phyloP scores from a whole-genome alignment of 2,797 vertebrate species.

The Scolopax bukidnonensis region DNA sequence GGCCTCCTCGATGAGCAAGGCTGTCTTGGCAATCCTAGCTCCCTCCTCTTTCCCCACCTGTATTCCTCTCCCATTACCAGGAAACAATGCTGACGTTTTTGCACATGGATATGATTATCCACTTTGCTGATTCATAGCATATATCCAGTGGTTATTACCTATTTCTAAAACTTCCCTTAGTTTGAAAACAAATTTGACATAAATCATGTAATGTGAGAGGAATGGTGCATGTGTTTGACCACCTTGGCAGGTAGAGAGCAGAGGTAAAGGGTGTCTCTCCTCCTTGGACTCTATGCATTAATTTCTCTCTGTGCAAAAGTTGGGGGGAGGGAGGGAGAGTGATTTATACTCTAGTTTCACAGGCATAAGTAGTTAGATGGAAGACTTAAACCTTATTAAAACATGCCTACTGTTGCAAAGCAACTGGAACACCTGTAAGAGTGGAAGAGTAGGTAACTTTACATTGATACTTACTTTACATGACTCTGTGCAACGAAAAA shows the following conservation, averaged over 20 bases:
- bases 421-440: not conserved
- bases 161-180: not conserved
- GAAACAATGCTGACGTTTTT: not conserved
- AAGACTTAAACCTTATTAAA: not conserved
- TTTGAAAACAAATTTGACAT: not conserved
- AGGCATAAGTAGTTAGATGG: not conserved
- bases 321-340: not conserved
- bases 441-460: not conserved
- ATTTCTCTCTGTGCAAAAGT: not conserved
- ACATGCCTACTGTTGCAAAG: not conserved
- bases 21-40: not conserved
- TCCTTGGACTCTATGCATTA: not conserved
- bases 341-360: not conserved
- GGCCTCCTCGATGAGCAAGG: not conserved
- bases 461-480: not conserved
- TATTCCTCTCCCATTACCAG: not conserved
- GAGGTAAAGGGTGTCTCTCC: not conserved
- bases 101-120: not conserved
- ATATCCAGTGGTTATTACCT: not conserved
- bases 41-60: not conserved
- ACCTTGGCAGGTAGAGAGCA: not conserved
- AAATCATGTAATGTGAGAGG: not conserved
- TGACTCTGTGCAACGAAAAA: not conserved
- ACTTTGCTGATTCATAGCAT: not conserved
- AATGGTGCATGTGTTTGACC: not conserved